Evolutionary conservation across 2,113 vertebrate species (phyloP).

Genomic region (Anarhynchus alexandrinus): DNA sequence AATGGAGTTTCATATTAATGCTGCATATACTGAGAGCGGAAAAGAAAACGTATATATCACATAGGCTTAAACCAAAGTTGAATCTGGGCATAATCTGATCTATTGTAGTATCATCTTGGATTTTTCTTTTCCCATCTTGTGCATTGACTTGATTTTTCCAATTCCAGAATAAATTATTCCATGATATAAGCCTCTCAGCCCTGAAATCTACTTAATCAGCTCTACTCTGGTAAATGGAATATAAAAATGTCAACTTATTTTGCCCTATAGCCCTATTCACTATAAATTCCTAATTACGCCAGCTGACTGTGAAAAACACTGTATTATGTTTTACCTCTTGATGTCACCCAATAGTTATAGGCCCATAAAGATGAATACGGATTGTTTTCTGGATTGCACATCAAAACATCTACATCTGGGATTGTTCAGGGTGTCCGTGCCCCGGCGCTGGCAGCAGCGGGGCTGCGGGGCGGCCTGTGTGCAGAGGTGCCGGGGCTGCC

Average conservation of each 20-base stretch:
- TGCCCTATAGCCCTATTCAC: neutral
- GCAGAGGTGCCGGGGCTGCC: too few relatives aligned
- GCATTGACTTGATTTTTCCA: neutral
- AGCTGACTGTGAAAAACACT: neutral
- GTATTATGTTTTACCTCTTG: neutral
- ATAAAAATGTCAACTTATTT: neutral
- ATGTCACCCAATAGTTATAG: neutral
- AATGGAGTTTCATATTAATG: neutral
- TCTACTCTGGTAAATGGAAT: neutral
- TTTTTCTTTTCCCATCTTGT: neutral
- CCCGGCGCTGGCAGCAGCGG: accelerated
- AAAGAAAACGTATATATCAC: neutral
- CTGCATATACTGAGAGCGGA: neutral
- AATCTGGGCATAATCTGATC: neutral
- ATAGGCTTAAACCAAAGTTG: neutral
- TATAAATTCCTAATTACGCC: neutral
- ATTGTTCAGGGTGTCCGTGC: accelerated
- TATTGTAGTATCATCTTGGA: neutral
- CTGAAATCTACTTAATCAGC: neutral
- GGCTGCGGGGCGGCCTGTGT: neutral
- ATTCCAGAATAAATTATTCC: neutral
- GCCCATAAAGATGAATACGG: accelerated
- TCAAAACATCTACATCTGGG: neutral
- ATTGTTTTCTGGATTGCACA: neutral
- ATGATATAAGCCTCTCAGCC: neutral